Evolutionary conservation across 2,888 invertebrate genomes (phyloP).

Genomic region (Rhagium mordax): DNA sequence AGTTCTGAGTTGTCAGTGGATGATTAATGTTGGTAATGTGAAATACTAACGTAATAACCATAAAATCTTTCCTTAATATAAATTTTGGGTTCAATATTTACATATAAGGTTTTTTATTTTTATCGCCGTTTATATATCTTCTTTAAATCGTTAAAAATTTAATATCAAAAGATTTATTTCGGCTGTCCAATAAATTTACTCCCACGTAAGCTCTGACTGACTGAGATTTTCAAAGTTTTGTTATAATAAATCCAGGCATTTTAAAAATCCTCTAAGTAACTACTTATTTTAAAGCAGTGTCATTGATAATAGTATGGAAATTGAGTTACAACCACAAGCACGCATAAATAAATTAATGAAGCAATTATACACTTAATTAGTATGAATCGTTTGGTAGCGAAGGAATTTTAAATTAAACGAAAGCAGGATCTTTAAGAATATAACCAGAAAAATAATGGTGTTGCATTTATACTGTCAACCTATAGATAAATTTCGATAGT

Average conservation of each 20-base stretch:
- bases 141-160: neutral
- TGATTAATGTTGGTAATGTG: neutral
- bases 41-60: neutral
- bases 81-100: neutral
- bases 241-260: neutral
- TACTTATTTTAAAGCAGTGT: neutral
- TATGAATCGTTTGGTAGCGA: slow-evolving; percentile 51
- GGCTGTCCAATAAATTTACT: neutral
- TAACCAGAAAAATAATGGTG: slow-evolving; percentile 52
- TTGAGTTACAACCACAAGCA: neutral
- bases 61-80: neutral
- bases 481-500: slow-evolving; percentile 51
- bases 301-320: neutral
- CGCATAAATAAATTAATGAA: slow-evolving; percentile 37
- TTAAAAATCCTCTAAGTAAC: neutral
- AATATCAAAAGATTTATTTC: neutral
- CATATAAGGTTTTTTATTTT: neutral
- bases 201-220: neutral
- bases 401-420: slow-evolving; percentile 42
- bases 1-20: neutral
- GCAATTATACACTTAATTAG: slow-evolving; percentile 56
- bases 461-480: slow-evolving; percentile 48
- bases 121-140: slow-evolving; percentile 4
- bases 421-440: slow-evolving; percentile 47
- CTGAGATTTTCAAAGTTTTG: neutral